phyloP scores from a whole-genome alignment of 2,888 invertebrate species.

The Nemurella pictetii region DNA sequence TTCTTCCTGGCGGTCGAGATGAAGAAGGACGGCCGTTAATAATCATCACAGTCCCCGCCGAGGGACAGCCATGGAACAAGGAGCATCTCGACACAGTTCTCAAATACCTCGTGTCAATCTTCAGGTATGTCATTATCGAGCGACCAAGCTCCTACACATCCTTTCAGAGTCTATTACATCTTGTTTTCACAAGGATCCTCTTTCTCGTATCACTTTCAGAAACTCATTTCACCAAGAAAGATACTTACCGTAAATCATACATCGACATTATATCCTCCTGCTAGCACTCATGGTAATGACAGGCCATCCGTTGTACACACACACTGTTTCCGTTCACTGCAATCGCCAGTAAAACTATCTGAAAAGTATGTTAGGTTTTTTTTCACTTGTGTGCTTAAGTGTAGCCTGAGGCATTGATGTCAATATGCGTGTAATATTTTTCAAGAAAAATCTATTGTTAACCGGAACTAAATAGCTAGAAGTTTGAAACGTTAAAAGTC shows the following conservation, averaged over 20 bases:
- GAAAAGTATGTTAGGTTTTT: background rate
- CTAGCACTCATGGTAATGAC: background rate
- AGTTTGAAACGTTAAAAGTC: background rate
- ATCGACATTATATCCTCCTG: background rate
- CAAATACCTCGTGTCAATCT: slow-evolving; percentile 58
- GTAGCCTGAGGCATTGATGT: background rate
- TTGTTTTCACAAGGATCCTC: background rate
- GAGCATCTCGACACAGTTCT: slow-evolving; percentile 52
- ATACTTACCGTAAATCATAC: background rate
- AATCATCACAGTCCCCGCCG: slow-evolving; percentile 62
- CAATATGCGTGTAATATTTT: background rate
- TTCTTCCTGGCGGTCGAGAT: slow-evolving; percentile 69
- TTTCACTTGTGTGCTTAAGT: background rate
- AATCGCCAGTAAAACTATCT: background rate
- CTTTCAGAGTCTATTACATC: background rate
- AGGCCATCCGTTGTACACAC: background rate
- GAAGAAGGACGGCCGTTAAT: slow-evolving; percentile 65
- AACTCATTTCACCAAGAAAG: background rate
- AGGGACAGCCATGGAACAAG: slow-evolving; percentile 52
- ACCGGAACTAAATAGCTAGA: background rate
- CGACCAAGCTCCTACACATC: background rate
- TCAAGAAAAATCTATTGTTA: background rate
- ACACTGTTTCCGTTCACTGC: too few relatives aligned
- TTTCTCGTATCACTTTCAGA: background rate
- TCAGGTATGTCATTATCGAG: slow-evolving; percentile 62